phyloP scores from a whole-genome alignment of 2,113 vertebrate genomes.

The Erinaceus europaeus region DNA sequence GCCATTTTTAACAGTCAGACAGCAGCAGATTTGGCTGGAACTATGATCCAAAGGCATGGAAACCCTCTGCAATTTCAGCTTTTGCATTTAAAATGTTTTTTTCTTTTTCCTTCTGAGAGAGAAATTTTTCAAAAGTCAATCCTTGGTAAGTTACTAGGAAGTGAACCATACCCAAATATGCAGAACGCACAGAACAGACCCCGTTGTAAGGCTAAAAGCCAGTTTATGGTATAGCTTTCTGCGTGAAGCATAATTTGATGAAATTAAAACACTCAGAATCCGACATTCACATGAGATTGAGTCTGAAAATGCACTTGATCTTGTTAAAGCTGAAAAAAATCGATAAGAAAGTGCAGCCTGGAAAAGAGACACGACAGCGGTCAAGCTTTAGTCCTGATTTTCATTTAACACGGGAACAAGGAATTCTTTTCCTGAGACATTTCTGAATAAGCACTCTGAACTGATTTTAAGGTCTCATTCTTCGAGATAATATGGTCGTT shows the following conservation, averaged over 20 bases:
- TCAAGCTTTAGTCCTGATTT: neutral
- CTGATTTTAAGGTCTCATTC: neutral
- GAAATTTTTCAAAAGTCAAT: neutral
- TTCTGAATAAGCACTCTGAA: neutral
- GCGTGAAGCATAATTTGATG: neutral
- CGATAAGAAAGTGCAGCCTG: neutral
- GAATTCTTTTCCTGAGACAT: neutral
- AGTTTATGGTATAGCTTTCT: neutral
- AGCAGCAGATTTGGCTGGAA: neutral
- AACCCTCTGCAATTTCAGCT: neutral
- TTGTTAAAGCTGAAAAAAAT: neutral
- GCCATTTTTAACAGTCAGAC: neutral
- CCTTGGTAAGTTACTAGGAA: neutral
- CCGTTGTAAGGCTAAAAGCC: neutral
- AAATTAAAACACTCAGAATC: conserved; percentile 2
- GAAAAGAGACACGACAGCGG: neutral
- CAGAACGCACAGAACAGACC: neutral
- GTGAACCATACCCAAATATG: neutral
- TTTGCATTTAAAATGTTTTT: neutral
- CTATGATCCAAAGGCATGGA: neutral
- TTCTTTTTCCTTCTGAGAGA: neutral
- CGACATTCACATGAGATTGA: neutral
- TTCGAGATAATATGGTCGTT: neutral
- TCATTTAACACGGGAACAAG: neutral
- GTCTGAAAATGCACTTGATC: neutral